A percentile compares a stretch with the other conserved stretches of the same genome.
Evolutionary conservation across 1,140 invertebrate species (phyloP).

Genomic region (Teleopsis dalmanni): DNA sequence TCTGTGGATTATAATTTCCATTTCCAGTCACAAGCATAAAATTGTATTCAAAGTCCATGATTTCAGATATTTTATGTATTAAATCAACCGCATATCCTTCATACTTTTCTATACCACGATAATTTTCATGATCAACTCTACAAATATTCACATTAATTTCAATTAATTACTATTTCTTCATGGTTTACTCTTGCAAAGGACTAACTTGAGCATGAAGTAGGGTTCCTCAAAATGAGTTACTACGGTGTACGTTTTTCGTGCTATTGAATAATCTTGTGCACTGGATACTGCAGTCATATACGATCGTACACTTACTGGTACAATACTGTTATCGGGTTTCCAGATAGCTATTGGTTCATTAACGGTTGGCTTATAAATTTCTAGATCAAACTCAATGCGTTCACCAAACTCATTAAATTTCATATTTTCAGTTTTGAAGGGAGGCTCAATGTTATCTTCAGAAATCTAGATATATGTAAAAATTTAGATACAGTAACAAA

Average conservation of each 20-base stretch:
- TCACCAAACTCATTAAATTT: conserved; percentile 63
- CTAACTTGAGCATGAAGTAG: conserved; percentile 40
- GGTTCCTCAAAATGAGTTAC: conserved; percentile 35
- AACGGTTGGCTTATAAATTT: conserved; percentile 54
- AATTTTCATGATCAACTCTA: conserved; percentile 30
- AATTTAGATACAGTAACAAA: neutral
- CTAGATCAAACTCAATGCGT: conserved; percentile 62
- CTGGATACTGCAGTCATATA: conserved; percentile 1
- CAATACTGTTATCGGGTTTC: conserved; percentile 27
- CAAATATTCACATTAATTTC: neutral
- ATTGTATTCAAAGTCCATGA: conserved; percentile 66
- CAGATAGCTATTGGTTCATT: conserved; percentile 36
- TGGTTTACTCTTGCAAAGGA: neutral
- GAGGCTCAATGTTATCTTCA: conserved; percentile 35
- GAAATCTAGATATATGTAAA: conserved; percentile 19
- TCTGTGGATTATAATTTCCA: conserved; percentile 59
- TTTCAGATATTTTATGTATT: conserved; percentile 58
- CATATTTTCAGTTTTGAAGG: conserved; percentile 48
- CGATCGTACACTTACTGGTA: conserved; percentile 9
- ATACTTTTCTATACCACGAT: conserved; percentile 49
- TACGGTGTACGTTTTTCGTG: conserved; percentile 26
- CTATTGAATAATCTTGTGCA: conserved; percentile 30
- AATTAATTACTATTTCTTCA: neutral
- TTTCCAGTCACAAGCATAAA: conserved; percentile 62
- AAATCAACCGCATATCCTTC: conserved; percentile 73